Conservation (phyloP, 1,140 invertebrate genomes). For the Tetramorium simillimum region DNA sequence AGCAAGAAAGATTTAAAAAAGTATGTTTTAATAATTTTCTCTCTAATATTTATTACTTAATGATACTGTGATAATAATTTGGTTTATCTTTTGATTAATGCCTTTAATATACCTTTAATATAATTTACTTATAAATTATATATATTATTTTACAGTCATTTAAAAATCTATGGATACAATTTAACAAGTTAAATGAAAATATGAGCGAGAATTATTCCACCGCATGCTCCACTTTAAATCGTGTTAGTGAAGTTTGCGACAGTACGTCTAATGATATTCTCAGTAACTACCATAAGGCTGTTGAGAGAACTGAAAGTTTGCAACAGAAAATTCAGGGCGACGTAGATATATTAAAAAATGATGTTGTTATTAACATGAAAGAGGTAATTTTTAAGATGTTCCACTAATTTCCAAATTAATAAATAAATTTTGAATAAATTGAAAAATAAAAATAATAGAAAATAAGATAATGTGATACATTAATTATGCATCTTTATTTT, state of each 20-base stretch:
- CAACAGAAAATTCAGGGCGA: conserved; percentile 69
- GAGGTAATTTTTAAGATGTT: conserved; percentile 73
- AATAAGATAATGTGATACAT: background rate
- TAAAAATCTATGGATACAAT: conserved; percentile 70
- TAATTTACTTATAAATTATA: conserved; percentile 12
- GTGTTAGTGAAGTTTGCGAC: conserved; percentile 64
- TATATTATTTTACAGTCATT: conserved; percentile 71
- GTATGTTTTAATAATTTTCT: conserved; percentile 48
- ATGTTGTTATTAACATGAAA: conserved; percentile 68
- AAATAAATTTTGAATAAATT: too few species aligned
- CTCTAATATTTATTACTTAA: background rate
- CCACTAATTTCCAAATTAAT: too few species aligned
- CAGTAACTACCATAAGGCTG: conserved; percentile 47
- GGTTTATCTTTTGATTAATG: background rate
- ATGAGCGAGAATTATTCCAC: conserved; percentile 61
- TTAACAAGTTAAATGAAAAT: conserved; percentile 65
- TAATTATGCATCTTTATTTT: background rate
- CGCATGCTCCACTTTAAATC: conserved; percentile 69
- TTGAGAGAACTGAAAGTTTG: conserved; percentile 62
- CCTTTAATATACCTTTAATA: conserved; percentile 2
- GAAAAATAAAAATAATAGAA: background rate
- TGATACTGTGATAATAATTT: background rate
- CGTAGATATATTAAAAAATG: conserved; percentile 72
- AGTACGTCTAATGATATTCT: conserved; percentile 60
- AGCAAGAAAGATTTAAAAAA: conserved; percentile 70